Conservation (phyloP, 2,888 invertebrate species). For the Monopis laevigella region DNA sequence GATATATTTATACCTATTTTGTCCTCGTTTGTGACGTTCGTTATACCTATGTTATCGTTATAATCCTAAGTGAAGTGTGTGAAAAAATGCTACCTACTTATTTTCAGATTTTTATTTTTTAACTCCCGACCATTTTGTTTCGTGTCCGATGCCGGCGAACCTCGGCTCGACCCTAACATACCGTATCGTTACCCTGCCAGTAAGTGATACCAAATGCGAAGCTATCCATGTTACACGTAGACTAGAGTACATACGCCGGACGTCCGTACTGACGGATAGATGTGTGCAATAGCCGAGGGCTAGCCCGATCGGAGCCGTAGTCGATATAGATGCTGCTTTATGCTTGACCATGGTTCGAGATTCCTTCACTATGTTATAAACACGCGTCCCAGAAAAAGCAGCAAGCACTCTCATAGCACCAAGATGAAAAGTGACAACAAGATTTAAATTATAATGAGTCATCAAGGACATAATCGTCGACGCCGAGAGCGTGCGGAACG, state of each 20-base stretch:
- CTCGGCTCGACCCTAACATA: background rate
- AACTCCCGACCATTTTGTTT: constrained; percentile 58
- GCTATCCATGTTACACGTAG: constrained; percentile 53
- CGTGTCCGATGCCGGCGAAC: constrained; percentile 27
- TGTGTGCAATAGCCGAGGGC: too few relatives aligned
- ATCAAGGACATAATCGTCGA: too few relatives aligned
- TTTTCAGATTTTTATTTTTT: constrained; percentile 67
- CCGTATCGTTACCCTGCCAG: constrained; percentile 18
- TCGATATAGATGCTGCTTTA: constrained; percentile 3
- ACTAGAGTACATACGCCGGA: too few relatives aligned
- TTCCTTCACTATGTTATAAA: background rate
- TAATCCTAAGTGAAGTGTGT: constrained; percentile 57
- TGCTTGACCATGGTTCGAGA: background rate
- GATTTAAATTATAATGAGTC: too few relatives aligned
- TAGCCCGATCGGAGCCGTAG: background rate
- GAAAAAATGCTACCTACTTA: constrained; percentile 65
- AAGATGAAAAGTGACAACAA: too few relatives aligned
- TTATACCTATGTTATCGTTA: constrained; percentile 44
- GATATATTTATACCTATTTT: constrained; percentile 47
- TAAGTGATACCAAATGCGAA: constrained; percentile 49
- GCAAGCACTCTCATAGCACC: too few relatives aligned
- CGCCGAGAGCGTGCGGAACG: too few relatives aligned
- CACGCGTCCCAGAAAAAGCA: background rate
- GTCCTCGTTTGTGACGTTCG: constrained; percentile 50
- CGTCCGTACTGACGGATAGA: too few relatives aligned